Conservation (phyloP, 2,797 vertebrate genomes). For the Geotrypetes seraphini region DNA sequence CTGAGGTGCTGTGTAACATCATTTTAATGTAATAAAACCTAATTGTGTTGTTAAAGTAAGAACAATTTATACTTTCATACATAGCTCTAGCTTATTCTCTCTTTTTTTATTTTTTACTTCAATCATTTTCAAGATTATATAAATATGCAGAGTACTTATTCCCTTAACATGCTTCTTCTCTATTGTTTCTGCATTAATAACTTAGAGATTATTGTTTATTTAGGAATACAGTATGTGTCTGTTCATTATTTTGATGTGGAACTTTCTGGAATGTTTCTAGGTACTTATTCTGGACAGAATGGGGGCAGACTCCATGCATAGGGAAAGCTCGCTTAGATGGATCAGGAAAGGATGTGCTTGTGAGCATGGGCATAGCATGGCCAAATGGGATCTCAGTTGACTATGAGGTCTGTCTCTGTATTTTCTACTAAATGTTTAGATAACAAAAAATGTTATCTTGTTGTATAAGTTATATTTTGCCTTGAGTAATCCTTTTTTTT, state of each 20-base stretch:
- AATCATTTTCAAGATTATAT: no score
- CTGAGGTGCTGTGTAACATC: no score
- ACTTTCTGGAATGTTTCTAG: slow-evolving; percentile 45
- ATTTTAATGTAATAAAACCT: no score
- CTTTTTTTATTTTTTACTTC: no score
- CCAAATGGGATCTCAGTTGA: slow-evolving; percentile 96
- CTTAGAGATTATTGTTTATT: no score
- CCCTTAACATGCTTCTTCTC: no score
- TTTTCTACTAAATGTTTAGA: slow-evolving; percentile 3
- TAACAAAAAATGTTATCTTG: slow-evolving; percentile 3
- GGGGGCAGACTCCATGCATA: slow-evolving; percentile 92
- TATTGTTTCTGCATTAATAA: background rate
- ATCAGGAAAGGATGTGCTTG: slow-evolving; percentile 83
- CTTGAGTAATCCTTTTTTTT: slow-evolving; percentile 29
- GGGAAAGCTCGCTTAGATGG: slow-evolving; percentile 86
- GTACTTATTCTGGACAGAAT: slow-evolving; percentile 96
- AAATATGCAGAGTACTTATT: no score
- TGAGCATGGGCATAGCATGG: slow-evolving; percentile 85
- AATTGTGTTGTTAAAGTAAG: no score
- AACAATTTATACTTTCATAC: no score
- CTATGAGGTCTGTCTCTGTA: slow-evolving; percentile 70
- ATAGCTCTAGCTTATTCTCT: no score
- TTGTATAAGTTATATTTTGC: slow-evolving; percentile 8
- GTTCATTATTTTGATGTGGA: background rate
- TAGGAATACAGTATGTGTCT: background rate